Evolutionary conservation across 2,113 vertebrate genomes (phyloP).

Genomic region (Nothocercus julius): DNA sequence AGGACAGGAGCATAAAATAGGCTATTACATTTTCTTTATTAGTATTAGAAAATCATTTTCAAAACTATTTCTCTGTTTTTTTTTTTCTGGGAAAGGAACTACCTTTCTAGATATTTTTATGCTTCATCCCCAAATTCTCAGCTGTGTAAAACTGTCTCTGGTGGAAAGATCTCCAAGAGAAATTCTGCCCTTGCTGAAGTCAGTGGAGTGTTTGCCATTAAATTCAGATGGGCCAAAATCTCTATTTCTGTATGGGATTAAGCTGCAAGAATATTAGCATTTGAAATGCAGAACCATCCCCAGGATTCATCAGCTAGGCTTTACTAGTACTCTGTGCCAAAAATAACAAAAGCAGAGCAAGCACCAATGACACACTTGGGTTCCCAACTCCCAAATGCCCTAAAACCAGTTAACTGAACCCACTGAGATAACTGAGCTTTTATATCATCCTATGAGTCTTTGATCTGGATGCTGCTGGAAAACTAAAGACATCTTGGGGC

Average conservation of each 20-base stretch:
- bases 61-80: constrained; percentile 55
- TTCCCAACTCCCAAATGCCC: not conserved
- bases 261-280: not conserved
- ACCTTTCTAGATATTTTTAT: constrained; percentile 48
- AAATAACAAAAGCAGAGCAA: not conserved
- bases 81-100: constrained; percentile 22
- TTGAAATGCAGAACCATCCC: not conserved
- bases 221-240: not conserved
- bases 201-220: not conserved
- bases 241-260: not conserved
- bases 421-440: not conserved
- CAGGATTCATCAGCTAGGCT: not conserved
- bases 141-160: not conserved
- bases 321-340: not conserved
- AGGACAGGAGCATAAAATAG: constrained; percentile 58
- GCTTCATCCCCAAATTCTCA: not conserved
- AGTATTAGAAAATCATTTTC: constrained; percentile 58
- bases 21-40: constrained; percentile 68
- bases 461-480: not conserved
- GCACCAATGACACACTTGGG: not conserved
- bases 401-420: not conserved
- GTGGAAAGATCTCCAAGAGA: not conserved
- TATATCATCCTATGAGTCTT: not conserved
- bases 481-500: not conserved
- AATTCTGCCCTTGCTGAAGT: not conserved